These are phyloP conservation scores for Prunella fulvescens DNA, from an alignment of 2,113 vertebrate species.

Conservation along the genomic window DNA sequence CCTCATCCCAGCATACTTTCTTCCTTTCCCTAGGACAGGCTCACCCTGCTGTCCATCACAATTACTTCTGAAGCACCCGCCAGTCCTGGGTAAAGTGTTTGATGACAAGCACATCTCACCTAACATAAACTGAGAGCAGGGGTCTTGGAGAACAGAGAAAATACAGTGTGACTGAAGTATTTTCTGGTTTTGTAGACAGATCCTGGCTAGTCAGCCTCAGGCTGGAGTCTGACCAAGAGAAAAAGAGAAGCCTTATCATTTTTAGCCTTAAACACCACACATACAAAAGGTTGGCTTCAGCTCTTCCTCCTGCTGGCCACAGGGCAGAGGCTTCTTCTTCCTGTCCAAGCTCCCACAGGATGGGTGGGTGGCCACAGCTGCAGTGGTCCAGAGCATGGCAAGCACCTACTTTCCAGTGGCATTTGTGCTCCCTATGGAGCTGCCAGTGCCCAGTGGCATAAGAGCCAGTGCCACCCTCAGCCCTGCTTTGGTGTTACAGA, in stretches of 20 bases:
- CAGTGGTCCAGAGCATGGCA: not conserved
- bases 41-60: not conserved
- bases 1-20: not conserved
- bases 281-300: not conserved
- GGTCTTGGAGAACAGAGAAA: not conserved
- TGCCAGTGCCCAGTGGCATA: not conserved
- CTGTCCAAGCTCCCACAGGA: accelerated
- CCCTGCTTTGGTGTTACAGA: not conserved
- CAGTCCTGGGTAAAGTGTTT: not conserved
- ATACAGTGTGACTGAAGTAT: accelerated
- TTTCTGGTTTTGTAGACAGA: not conserved
- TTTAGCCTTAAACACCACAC: not conserved
- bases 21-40: not conserved
- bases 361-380: accelerated
- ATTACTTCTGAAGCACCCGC: not conserved
- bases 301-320: not conserved
- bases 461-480: not conserved
- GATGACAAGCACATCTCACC: not conserved
- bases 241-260: not conserved
- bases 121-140: not conserved
- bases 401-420: not conserved
- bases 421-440: not conserved
- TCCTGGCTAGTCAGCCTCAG: accelerated
- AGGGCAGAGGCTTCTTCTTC: not conserved
- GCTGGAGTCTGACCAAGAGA: not conserved